Evolutionary conservation across 2,113 vertebrate genomes (phyloP).

Genomic region (Daubentonia madagascariensis): DNA sequence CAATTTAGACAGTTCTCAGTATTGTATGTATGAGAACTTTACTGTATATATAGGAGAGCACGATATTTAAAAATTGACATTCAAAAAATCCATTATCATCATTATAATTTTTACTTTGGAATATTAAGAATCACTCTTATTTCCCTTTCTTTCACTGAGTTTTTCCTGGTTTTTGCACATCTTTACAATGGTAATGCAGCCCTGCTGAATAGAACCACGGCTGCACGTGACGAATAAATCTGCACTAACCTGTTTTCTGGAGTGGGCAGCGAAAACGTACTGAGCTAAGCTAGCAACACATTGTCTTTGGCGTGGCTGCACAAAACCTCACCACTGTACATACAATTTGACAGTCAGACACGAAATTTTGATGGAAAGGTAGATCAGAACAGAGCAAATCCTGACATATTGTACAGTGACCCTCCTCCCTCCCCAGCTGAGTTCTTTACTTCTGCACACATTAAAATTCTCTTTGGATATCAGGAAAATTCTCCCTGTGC

Average conservation of each 20-base stretch:
- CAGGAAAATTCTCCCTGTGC: neutral
- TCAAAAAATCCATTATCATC: conserved; percentile 16
- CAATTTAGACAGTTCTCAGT: neutral
- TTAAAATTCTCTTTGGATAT: conserved; percentile 38
- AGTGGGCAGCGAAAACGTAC: neutral
- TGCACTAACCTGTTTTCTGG: neutral
- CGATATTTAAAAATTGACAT: conserved; percentile 36
- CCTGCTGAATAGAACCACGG: neutral
- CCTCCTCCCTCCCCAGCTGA: neutral
- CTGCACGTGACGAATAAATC: neutral
- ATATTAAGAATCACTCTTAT: neutral
- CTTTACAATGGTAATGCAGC: neutral
- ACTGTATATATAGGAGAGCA: conserved; percentile 16
- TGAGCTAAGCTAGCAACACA: neutral
- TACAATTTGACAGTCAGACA: neutral
- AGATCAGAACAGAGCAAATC: neutral
- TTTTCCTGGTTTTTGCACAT: neutral
- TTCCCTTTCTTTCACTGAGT: neutral
- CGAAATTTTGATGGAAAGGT: conserved; percentile 30
- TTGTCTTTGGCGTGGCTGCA: neutral
- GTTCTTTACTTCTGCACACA: neutral
- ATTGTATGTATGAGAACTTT: neutral
- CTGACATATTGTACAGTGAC: neutral
- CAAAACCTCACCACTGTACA: no score
- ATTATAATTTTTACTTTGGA: neutral